A percentile compares a stretch with the other conserved stretches of the same genome.
Evolutionary conservation across 2,113 vertebrate genomes (phyloP).

Genomic region (Scalopus aquaticus): DNA sequence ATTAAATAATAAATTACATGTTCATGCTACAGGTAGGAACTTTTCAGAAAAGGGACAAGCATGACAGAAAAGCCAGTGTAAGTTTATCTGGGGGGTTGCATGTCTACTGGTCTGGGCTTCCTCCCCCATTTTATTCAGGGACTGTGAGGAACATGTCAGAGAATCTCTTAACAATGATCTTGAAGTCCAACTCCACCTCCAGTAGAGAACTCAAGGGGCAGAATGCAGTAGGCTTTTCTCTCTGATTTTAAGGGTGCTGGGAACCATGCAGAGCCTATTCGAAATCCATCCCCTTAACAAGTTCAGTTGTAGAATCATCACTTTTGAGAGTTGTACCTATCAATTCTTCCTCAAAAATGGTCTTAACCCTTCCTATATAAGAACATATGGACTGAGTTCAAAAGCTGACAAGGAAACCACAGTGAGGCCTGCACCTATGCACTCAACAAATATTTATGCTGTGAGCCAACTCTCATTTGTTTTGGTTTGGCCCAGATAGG

Average conservation of each 20-base stretch:
- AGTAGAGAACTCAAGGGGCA: not conserved
- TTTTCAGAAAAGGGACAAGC: not conserved
- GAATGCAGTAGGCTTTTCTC: not conserved
- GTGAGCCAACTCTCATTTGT: not conserved
- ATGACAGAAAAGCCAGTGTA: not conserved
- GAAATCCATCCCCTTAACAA: not conserved
- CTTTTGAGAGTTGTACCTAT: not conserved
- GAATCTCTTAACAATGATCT: not conserved
- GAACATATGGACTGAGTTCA: not conserved
- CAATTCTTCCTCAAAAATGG: not conserved
- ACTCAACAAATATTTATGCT: constrained; percentile 23
- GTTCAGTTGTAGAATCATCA: not conserved
- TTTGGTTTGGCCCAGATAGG: not conserved
- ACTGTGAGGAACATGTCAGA: not conserved
- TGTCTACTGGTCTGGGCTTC: not conserved
- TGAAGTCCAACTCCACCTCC: constrained; percentile 29
- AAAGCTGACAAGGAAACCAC: not conserved
- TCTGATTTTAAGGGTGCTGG: not conserved
- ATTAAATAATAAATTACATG: not conserved
- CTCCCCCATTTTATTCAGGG: not conserved
- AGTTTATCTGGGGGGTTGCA: not conserved
- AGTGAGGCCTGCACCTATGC: not conserved
- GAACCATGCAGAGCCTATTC: not conserved
- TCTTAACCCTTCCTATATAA: not conserved
- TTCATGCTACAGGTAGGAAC: not conserved